A percentile compares a stretch with the other conserved stretches of the same genome.
Conservation (phyloP, 2,888 invertebrate genomes). For the Rhamphomyia laevipes region DNA sequence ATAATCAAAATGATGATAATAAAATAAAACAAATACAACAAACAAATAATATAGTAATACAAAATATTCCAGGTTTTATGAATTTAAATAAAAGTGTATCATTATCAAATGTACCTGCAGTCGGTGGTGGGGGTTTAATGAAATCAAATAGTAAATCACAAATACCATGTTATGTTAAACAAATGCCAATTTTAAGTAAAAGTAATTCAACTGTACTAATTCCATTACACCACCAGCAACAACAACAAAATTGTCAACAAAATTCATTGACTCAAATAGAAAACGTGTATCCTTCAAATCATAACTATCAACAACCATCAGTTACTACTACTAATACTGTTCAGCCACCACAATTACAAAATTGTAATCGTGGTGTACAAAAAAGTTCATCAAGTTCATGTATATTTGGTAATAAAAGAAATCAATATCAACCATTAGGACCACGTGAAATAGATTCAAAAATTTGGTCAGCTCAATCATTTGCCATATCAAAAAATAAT, state of each 20-base stretch:
- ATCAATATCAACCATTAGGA: constrained; percentile 18
- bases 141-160: constrained; percentile 31
- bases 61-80: constrained; percentile 11
- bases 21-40: constrained; percentile 14
- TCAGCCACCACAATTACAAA: constrained; percentile 4
- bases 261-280: not conserved
- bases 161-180: constrained; percentile 36
- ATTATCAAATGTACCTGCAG: constrained; percentile 29
- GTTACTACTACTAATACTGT: constrained; percentile 1
- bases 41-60: not conserved
- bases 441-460: constrained; percentile 4
- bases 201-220: constrained; percentile 28
- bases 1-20: constrained; percentile 26
- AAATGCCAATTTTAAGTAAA: constrained; percentile 29
- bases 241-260: not conserved
- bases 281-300: constrained; percentile 1
- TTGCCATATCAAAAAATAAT: not conserved
- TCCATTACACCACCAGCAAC: constrained; percentile 10
- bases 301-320: constrained; percentile 2
- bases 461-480: not conserved
- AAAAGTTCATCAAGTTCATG: constrained; percentile 37
- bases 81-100: constrained; percentile 33
- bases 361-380: constrained; percentile 20
- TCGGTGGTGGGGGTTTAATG: constrained; percentile 7
- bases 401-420: constrained; percentile 21